Evolutionary conservation across 1,140 invertebrate genomes (phyloP).

Genomic region (Drosophila busckii): DNA sequence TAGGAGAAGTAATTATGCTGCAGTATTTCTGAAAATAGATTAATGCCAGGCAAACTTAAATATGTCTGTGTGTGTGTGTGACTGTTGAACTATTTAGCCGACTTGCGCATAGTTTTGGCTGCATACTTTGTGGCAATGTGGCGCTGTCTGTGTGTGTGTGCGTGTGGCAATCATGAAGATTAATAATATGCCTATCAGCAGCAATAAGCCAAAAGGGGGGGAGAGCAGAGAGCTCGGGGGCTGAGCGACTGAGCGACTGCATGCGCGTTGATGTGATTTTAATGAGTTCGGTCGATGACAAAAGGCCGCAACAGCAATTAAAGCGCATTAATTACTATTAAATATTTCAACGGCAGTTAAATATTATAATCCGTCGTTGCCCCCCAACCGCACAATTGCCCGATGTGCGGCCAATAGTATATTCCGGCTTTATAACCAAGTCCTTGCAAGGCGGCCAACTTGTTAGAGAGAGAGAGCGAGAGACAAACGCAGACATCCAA

Average conservation of each 20-base stretch:
- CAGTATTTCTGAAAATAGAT: too few species aligned
- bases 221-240: not conserved
- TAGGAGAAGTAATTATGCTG: too few species aligned
- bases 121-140: constrained; percentile 53
- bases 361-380: constrained; percentile 54
- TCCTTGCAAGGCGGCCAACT: not conserved
- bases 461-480: not conserved
- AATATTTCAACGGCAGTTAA: constrained; percentile 74
- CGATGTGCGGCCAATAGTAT: constrained; percentile 14
- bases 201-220: constrained; percentile 23
- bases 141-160: too few species aligned
- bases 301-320: constrained; percentile 50
- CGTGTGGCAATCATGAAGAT: constrained; percentile 70
- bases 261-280: constrained; percentile 65
- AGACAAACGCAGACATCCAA: constrained; percentile 8
- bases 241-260: not conserved
- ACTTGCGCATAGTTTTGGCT: constrained; percentile 49
- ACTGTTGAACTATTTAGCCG: constrained; percentile 41
- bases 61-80: too few species aligned
- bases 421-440: constrained; percentile 20
- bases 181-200: constrained; percentile 53
- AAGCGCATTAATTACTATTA: constrained; percentile 75
- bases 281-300: constrained; percentile 51
- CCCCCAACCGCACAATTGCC: constrained; percentile 39
- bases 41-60: too few species aligned